Evolutionary conservation across 2,113 vertebrate species (phyloP), one percentile per base, ranked within the genome.

Genomic region (Gorsachius goisagi): DNA sequence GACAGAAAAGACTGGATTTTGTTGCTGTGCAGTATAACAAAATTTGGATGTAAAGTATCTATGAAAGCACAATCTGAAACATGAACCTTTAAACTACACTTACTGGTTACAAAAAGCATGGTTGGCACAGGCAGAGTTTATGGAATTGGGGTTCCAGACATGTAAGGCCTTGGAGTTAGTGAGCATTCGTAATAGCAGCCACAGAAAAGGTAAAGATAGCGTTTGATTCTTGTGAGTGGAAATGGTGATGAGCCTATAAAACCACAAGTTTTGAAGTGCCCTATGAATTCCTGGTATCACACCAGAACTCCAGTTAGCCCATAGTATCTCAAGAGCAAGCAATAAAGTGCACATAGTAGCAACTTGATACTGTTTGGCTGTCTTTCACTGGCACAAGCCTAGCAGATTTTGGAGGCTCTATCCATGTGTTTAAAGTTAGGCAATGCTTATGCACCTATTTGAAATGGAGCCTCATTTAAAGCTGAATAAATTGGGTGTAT

Each of bases 341-440:
- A 89, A 18, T 67, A 52, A 82, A 89, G 10, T 32, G 23, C 16
- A 32, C 6, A 5, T 50, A 81, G 37, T 30, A 53, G 33, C 59
- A 89, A 88, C 66, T 89, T 76, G 84, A 88, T 58, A 35, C 45
- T 50, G 24, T 69, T 80, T 89, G 77, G 41, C 69, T 76, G 87
- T 32, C n/a, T 85, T 72, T 95, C 33, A n/a, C 37, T 41, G 78
- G 22, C 58, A 39, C 50, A 37, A 80, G 11, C 72, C 33, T 75
- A 49, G 58, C 15, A 32, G 52, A 18, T 76, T 83, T 83, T 85
- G 56, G 50, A 79, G 62, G 45, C 24, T 89, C 33, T 90, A 5
- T 62, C 63, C 74, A 74, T 91, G 55, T 93, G 88, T 94, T 95
- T 91, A 49, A 89, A 89, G 80, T 93, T 91, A 95, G 45, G 80